Evolutionary conservation across 1,140 invertebrate species (phyloP), one percentile per base, ranked within the genome.

Genomic region (Octopus sinensis): DNA sequence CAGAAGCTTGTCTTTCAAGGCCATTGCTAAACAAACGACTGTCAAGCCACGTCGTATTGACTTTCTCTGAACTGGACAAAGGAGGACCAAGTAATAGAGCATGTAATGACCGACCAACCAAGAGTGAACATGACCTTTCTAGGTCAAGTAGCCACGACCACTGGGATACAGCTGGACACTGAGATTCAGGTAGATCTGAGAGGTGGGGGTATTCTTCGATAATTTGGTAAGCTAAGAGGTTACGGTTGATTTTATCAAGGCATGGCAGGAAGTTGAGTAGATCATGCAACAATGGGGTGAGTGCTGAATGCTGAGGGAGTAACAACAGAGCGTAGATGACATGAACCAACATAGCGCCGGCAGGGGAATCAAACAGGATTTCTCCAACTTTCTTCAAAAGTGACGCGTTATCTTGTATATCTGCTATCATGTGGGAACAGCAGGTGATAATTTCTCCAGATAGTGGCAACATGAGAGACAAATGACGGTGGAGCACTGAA

Each of bases 131-230:
- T 0, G 92, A 91, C 84, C 93, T 87, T 86, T 94, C 93, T 84
- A 94, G 86, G 88, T 94, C 93, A 23, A 94, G 86, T 82, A 93
- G 88, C 93, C 93, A 94, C 5, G 92, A 86, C 93, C 93, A 94
- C 9, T 90, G 13, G 0, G 30, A 51, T 23, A 13, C 76, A 77
- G 76, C 76, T 77, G 30, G 30, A 43, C 30, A 43, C 30, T 43
- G 30, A 43, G 30, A 43, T 2, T 43, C 68, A 73, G 68, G 5
- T 9, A 17, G 6, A n/a, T 73, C 9, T n/a, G 13, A 73, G 17
- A n/a, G 17, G 9, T 90, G 79, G 84, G 92, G 91, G n/a, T 88
- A 84, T 77, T 91, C 88, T 68, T 91, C 90, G 71, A 91, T 84
- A 51, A 84, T 80, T 4, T 86, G 83, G 13, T 88, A 88, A 12